A percentile compares a stretch with the other conserved stretches of the same genome.
phyloP scores from a whole-genome alignment of 53 echinoderm and acorn worm species.

The Echinarachnius parma region DNA sequence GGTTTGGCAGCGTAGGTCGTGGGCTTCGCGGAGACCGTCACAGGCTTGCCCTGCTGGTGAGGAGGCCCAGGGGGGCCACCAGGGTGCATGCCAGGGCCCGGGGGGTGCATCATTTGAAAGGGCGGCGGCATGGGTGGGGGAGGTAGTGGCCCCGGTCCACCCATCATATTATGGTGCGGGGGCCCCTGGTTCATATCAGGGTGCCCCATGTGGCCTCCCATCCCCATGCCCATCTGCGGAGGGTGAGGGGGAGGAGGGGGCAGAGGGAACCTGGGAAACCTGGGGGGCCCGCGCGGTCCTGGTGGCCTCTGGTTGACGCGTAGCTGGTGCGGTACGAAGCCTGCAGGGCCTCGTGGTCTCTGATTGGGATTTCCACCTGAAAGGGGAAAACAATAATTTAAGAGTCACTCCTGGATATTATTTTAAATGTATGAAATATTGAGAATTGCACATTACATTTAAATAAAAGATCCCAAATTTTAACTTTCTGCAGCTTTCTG shows the following conservation, averaged over 20 bases:
- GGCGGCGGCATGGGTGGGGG: slow-evolving; percentile 37
- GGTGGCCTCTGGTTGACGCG: slow-evolving; percentile 4
- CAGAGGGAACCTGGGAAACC: slow-evolving; percentile 18
- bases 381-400: not conserved
- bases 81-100: slow-evolving; percentile 2
- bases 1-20: slow-evolving; percentile 87
- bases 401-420: no score
- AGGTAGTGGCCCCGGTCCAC: not conserved
- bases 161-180: slow-evolving; percentile 6
- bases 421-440: no score
- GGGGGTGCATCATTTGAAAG: slow-evolving; percentile 49
- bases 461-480: no score
- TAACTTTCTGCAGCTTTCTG: no score
- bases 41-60: slow-evolving; percentile 11
- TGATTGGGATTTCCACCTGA: not conserved
- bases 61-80: slow-evolving; percentile 22
- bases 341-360: not conserved
- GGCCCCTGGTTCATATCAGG: not conserved
- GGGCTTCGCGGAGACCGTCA: slow-evolving; percentile 60
- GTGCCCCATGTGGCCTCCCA: slow-evolving; percentile 43
- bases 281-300: no score
- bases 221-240: slow-evolving; percentile 49
- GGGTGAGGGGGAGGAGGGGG: slow-evolving; percentile 49
- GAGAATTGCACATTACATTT: no score
- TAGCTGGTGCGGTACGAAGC: slow-evolving; percentile 28